Evolutionary conservation across 2,113 vertebrate species (phyloP).

Genomic region (Mesoclemmys tuberculata): DNA sequence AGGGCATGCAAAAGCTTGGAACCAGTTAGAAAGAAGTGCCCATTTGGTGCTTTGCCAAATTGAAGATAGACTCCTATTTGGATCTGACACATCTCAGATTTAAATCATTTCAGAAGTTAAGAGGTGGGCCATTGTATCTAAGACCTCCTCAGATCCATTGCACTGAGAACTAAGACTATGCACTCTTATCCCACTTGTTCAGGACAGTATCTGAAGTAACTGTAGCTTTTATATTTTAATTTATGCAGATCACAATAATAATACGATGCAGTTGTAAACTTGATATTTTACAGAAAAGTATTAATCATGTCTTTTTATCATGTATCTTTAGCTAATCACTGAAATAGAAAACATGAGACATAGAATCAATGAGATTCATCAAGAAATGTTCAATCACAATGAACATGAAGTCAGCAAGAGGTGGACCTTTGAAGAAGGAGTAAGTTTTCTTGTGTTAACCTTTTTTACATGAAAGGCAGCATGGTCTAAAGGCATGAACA

Average conservation of each 20-base stretch:
- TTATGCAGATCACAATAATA: accelerated
- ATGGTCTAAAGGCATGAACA: accelerated
- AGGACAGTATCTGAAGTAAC: accelerated
- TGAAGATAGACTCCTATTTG: not conserved
- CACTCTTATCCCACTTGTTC: not conserved
- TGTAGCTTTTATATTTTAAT: not conserved
- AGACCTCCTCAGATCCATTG: not conserved
- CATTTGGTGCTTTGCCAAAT: accelerated
- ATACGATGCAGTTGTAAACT: not conserved
- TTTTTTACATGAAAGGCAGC: not conserved
- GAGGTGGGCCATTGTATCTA: not conserved
- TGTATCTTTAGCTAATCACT: conserved; percentile 86
- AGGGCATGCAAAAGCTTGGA: not conserved
- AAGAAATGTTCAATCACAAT: conserved; percentile 98
- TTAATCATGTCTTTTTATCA: not conserved
- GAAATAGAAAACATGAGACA: conserved; percentile 99
- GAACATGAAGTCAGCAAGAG: conserved; percentile 99
- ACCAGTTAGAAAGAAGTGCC: not conserved
- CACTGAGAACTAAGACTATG: accelerated
- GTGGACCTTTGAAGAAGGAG: conserved; percentile 98
- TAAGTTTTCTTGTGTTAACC: conserved; percentile 75
- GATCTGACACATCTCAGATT: not conserved
- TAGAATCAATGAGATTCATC: conserved; percentile 94
- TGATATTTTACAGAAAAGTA: accelerated
- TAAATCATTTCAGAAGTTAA: not conserved